Base-by-base conservation (phyloP, 2,113 vertebrate species). In the Microtus pennsylvanicus region DNA sequence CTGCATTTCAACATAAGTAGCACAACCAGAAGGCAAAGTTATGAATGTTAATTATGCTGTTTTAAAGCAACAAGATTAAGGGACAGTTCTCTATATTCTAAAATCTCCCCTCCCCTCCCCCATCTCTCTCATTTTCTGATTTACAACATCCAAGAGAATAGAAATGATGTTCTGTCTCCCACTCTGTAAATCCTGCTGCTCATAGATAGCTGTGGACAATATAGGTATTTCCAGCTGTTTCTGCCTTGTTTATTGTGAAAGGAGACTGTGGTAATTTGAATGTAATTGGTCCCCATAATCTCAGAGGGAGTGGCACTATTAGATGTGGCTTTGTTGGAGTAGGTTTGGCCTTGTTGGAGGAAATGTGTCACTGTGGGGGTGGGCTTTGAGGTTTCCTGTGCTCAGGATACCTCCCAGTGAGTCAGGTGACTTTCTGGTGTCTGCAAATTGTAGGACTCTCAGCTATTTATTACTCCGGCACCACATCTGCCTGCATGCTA, bases 31-130 rank as follows among this genome's bases (percentile, higher is more conserved):
- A 90, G 69, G 55, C 28, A 47, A 21, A 14, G 74, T 26, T 69
- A 86, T 45, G 75, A 96, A 74, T 17, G 45, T 9, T 69, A 45
- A 77, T 22, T 58, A 26, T 17, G 13, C 38, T 77, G 17, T 47
- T 58, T 85, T 78, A 47, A 87, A 96, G 58, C 45, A 85, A 76
- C 81, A 76, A 24, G 52, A 86, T 69, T n/a, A 77, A 77, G 42
- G 35, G 19, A 55, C 16, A 86, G 81, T 92, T 74, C 91, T 89
- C 7, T 26, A 4, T 58, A 95, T 93, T 85, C 42, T 72, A 13
- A 87, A 58, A 70, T 8, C 17, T 28, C 52, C 55, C 35, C 83
- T 67, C 24, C 9, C 26, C 42, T 26, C 5, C 26, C 19, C 16
- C 24, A 61, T 35, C 33, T 26, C 5, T 24, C 87, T 10, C 69